Evolutionary conservation across 1,140 invertebrate genomes (phyloP).

Genomic region (Asobara japonica): DNA sequence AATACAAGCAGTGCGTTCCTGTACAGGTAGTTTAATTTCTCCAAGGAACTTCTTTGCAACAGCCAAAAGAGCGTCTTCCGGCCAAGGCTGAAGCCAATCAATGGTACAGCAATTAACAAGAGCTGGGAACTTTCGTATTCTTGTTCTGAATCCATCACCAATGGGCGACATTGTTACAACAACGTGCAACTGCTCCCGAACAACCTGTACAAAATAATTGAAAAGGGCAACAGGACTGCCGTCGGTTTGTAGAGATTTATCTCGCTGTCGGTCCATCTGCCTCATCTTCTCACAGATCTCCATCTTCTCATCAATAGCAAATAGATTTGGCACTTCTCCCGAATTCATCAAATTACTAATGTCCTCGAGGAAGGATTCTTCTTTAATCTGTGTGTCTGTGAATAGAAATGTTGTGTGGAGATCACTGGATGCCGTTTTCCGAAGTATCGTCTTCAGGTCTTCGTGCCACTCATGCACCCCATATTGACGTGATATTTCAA

Average conservation of each 20-base stretch:
- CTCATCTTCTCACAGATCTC: slow-evolving; percentile 96
- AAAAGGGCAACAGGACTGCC: slow-evolving; percentile 88
- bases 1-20: slow-evolving; percentile 78
- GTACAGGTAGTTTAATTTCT: slow-evolving; percentile 79
- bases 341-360: slow-evolving; percentile 93
- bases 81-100: slow-evolving; percentile 97
- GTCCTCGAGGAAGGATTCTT: slow-evolving; percentile 93
- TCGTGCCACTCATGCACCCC: slow-evolving; percentile 88
- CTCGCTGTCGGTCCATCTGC: slow-evolving; percentile 86
- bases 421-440: slow-evolving; percentile 84
- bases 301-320: slow-evolving; percentile 85
- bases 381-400: slow-evolving; percentile 91
- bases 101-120: slow-evolving; percentile 97
- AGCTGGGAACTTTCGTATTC: slow-evolving; percentile 92
- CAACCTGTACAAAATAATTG: slow-evolving; percentile 89
- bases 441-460: slow-evolving; percentile 84
- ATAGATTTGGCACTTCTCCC: slow-evolving; percentile 94
- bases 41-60: slow-evolving; percentile 89
- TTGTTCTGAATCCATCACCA: slow-evolving; percentile 82
- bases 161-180: slow-evolving; percentile 94
- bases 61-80: slow-evolving; percentile 92
- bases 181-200: slow-evolving; percentile 91
- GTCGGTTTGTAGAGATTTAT: slow-evolving; percentile 91
- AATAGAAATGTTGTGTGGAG: slow-evolving; percentile 91
- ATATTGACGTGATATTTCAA: slow-evolving; percentile 91